These are phyloP conservation scores for Gallinago nigripennis DNA, from an alignment of 2,797 vertebrate genomes.

Conservation along the genomic window DNA sequence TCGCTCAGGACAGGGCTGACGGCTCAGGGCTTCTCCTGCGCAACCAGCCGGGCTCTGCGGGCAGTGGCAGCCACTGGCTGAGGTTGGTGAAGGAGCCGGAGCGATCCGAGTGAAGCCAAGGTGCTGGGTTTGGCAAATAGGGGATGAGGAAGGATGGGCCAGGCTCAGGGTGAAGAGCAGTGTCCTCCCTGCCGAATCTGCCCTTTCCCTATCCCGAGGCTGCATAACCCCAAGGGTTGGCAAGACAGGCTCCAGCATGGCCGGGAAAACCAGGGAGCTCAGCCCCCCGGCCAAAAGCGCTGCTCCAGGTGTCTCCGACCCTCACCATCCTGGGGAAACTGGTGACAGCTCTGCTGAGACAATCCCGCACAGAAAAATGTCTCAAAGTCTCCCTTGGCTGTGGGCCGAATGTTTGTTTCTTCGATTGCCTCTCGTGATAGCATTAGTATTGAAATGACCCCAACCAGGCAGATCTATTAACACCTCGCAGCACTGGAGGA, in stretches of 20 bases:
- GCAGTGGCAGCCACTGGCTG: background rate
- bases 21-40: background rate
- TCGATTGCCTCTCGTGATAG: background rate
- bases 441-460: conserved; percentile 44
- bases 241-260: background rate
- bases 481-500: background rate
- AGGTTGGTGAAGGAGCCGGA: background rate
- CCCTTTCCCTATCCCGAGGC: background rate
- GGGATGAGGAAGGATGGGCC: background rate
- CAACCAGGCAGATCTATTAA: background rate
- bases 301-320: background rate
- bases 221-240: background rate
- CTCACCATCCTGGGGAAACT: background rate
- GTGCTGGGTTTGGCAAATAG: background rate
- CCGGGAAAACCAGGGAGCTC: background rate
- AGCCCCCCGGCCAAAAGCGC: background rate
- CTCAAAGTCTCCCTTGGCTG: background rate
- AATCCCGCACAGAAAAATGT: background rate
- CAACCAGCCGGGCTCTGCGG: rapidly evolving
- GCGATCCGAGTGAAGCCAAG: rapidly evolving
- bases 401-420: conserved; percentile 15
- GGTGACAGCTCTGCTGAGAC: background rate
- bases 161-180: background rate
- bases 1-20: background rate
- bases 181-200: background rate